These are phyloP conservation scores for Himalopsyche phryganea DNA, from an alignment of 1,140 invertebrate genomes.

Conservation along the genomic window DNA sequence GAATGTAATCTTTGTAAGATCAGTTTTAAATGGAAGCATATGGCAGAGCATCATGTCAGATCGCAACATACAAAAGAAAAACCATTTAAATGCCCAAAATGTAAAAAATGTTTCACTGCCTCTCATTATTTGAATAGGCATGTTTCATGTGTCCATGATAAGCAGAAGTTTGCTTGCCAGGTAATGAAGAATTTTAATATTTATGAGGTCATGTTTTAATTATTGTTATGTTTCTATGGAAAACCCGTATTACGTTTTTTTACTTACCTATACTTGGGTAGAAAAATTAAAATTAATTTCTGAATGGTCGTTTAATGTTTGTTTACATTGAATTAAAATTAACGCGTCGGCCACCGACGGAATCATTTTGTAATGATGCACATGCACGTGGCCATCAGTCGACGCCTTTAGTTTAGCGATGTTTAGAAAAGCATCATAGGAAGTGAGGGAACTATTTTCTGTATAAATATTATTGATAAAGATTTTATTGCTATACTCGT, in stretches of 20 bases:
- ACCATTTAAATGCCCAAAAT: conserved; percentile 21
- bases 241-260: background rate
- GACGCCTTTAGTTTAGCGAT: no score
- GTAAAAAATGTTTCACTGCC: conserved; percentile 21
- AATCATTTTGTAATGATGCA: no score
- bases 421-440: no score
- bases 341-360: no score
- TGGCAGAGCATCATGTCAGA: conserved; percentile 25
- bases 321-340: no score
- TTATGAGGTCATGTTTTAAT: background rate
- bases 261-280: no score
- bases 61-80: conserved; percentile 26
- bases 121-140: conserved; percentile 25
- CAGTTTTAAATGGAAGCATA: conserved; percentile 14
- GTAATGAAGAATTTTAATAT: conserved; percentile 11
- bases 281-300: no score
- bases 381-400: no score
- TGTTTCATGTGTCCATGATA: conserved; percentile 23
- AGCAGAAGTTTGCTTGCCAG: conserved; percentile 24
- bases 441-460: no score
- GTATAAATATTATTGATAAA: no score
- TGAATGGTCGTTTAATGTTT: no score
- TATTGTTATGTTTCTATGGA: background rate
- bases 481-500: no score
- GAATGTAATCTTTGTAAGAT: conserved; percentile 20